Evolutionary conservation across 2,888 invertebrate genomes (phyloP), one percentile per base, ranked within the genome.

Genomic region (Drosophila paranaensis): DNA sequence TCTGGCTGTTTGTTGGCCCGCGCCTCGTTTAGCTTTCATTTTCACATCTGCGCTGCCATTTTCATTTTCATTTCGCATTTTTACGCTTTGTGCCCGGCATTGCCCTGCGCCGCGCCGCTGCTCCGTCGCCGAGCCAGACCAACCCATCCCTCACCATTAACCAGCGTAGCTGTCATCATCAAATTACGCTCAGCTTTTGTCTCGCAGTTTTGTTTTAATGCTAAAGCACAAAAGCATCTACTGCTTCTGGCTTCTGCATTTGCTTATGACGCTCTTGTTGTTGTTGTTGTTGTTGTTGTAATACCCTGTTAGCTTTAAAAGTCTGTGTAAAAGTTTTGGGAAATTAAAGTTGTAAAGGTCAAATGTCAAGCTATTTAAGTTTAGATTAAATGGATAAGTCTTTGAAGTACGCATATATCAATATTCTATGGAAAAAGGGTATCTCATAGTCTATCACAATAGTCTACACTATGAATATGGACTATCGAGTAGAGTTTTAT

Each of bases 91-190:
- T 63, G 53, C 63, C 42, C 43, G 40, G 45, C 60, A 54, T 33
- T 2, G 10, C 33, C 33, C 55, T 33, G 3, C 20, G 37, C 46
- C 39, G 20, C n/a, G 45, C 45, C 37, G 2, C 10, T 0, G 9
- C 50, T 6, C 48, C 35, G 13, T 30, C 27, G n/a, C 5, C 30
- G 14, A 35, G 25, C 13, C 33, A 16, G 27, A 20, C 45, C 53
- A 40, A 25, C 62, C 53, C 55, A 54, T 25, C 50, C 55, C 30
- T 33, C 11, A 39, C 61, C 74, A 74, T 74, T 77, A 74, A 43
- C 63, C 66, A 51, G 73, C 78, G 71, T 70, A 73, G 74, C 79
- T 86, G 86, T 85, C 86, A 85, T 88, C 86, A 88, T 85, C 79
- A 81, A 85, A 88, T 86, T 86, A 85, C 83, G 79, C 69, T 64